Evolutionary conservation across 2,113 vertebrate genomes (phyloP).

Genomic region (Hypocryptadius cinnamomeus): DNA sequence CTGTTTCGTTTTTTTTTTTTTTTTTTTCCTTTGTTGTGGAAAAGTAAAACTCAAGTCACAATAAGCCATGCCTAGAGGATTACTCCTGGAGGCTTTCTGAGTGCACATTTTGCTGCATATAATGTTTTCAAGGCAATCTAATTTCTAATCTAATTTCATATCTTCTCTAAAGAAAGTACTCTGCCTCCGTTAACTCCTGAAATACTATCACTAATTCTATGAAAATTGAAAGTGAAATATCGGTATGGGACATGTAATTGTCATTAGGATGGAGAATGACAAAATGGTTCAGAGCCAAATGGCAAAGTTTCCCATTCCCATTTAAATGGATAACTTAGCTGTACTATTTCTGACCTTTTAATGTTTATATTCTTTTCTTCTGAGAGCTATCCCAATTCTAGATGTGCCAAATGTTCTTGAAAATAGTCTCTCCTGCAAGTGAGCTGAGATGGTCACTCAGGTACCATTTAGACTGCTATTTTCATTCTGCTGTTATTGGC

Average conservation of each 20-base stretch:
- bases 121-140: slow-evolving; percentile 46
- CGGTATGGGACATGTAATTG: slow-evolving; percentile 20
- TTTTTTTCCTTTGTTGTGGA: not conserved
- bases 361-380: slow-evolving; percentile 10
- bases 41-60: not conserved
- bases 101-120: slow-evolving; percentile 3
- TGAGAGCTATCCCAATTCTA: slow-evolving; percentile 16
- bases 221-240: slow-evolving; percentile 44
- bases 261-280: slow-evolving; percentile 20
- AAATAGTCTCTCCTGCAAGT: slow-evolving; percentile 23
- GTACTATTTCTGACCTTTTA: slow-evolving; percentile 37
- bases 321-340: not conserved
- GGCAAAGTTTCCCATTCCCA: slow-evolving; percentile 5
- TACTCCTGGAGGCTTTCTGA: slow-evolving; percentile 36
- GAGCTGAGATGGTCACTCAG: not conserved
- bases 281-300: slow-evolving; percentile 44
- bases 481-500: not conserved
- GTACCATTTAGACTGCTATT: not conserved
- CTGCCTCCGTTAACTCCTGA: slow-evolving; percentile 47
- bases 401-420: slow-evolving; percentile 47
- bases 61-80: not conserved
- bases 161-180: slow-evolving; percentile 48
- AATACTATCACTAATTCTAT: slow-evolving; percentile 46
- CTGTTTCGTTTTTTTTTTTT: not conserved
- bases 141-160: slow-evolving; percentile 50